A percentile compares a stretch with the other conserved stretches of the same genome.
Evolutionary conservation across 2,113 vertebrate species (phyloP).

Genomic region (Petroica traversi): DNA sequence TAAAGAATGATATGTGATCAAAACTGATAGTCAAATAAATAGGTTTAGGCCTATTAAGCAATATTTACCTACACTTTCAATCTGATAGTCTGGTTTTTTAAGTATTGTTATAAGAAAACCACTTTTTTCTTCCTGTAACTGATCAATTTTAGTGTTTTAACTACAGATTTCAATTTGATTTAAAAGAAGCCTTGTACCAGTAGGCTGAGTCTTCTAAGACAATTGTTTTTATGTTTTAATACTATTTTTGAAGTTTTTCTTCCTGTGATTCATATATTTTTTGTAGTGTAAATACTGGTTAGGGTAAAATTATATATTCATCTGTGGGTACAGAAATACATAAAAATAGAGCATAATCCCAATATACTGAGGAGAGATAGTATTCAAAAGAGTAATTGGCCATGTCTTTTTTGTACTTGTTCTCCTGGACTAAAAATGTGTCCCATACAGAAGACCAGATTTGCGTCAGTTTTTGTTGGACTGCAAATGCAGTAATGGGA

Average conservation of each 20-base stretch:
- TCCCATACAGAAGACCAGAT: not conserved
- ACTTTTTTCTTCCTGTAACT: not conserved
- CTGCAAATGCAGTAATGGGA: not conserved
- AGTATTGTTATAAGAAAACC: not conserved
- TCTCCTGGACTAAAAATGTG: not conserved
- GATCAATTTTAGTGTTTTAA: not conserved
- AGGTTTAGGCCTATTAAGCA: not conserved
- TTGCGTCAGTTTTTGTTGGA: not conserved
- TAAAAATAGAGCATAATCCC: not conserved
- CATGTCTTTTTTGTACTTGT: not conserved
- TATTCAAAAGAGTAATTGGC: not conserved
- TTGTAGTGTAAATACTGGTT: not conserved
- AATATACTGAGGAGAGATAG: not conserved
- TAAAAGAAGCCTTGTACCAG: not conserved
- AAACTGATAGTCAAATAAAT: constrained; percentile 1
- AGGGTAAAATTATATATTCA: not conserved
- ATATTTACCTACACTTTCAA: not conserved
- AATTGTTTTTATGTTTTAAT: not conserved
- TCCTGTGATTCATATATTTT: not conserved
- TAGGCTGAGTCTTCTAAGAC: not conserved
- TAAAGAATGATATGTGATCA: not conserved
- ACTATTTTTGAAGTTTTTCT: not conserved
- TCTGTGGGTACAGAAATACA: not conserved
- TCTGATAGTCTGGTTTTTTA: not conserved
- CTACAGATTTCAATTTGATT: not conserved